Evolutionary conservation across 1,140 invertebrate genomes (phyloP).

Genomic region (Musca domestica): DNA sequence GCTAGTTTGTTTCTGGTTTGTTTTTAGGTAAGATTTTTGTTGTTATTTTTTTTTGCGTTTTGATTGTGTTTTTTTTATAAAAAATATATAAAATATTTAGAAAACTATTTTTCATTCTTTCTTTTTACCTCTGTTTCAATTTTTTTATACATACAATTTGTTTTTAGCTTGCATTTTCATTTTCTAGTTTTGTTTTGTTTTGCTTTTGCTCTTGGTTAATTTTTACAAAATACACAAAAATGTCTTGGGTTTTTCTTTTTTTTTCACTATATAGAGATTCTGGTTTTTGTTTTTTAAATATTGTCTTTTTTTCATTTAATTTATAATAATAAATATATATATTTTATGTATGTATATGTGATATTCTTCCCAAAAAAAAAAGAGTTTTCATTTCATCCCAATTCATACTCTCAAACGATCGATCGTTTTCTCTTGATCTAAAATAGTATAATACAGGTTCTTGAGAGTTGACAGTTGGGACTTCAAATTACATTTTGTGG

Average conservation of each 20-base stretch:
- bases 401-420: no score
- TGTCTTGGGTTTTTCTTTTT: neutral
- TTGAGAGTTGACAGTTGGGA: no score
- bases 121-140: neutral
- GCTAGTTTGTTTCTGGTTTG: conserved; percentile 7
- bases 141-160: conserved; percentile 7
- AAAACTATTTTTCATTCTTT: conserved; percentile 21
- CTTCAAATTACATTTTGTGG: no score
- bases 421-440: no score
- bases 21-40: conserved; percentile 4
- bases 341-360: neutral
- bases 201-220: conserved; percentile 10
- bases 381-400: no score
- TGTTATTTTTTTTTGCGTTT: conserved; percentile 4
- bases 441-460: no score
- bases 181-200: conserved; percentile 8
- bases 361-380: no score
- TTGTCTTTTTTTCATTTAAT: conserved; percentile 12
- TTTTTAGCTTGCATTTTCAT: neutral
- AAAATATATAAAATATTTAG: conserved; percentile 25
- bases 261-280: neutral
- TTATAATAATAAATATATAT: neutral
- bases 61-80: conserved; percentile 12
- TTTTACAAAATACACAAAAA: conserved; percentile 15
- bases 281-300: conserved; percentile 9